Evolutionary conservation across 2,888 invertebrate species (phyloP).

Genomic region (Camponotus fellah): DNA sequence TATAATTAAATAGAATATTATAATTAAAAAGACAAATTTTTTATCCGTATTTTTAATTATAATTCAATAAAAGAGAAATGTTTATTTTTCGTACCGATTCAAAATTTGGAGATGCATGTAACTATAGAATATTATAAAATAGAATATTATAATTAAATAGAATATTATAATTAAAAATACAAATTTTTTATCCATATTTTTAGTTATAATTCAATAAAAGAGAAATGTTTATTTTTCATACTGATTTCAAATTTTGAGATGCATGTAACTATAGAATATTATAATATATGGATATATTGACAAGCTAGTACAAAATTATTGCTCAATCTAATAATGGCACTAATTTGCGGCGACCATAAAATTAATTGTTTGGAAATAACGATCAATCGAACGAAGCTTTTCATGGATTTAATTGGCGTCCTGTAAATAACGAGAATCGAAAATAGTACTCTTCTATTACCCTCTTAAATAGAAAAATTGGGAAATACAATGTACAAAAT

Average conservation of each 20-base stretch:
- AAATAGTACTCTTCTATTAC: not conserved
- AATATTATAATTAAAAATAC: not conserved
- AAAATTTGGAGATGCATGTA: no score
- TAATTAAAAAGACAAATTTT: no score
- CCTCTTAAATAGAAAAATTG: constrained; percentile 12
- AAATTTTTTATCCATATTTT: not conserved
- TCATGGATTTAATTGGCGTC: constrained; percentile 62
- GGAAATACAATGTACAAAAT: not conserved
- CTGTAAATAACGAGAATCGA: constrained; percentile 39
- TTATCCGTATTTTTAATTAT: no score
- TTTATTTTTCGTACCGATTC: no score
- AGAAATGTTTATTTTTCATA: not conserved
- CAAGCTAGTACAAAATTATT: not conserved
- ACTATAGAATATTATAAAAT: no score
- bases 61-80: no score
- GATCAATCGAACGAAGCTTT: constrained; percentile 60
- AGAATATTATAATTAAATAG: not conserved
- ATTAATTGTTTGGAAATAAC: constrained; percentile 67
- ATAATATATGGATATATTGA: not conserved
- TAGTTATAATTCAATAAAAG: not conserved
- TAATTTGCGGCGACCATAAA: constrained; percentile 54
- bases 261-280: not conserved
- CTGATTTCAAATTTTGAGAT: not conserved
- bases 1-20: no score
- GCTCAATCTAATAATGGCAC: not conserved